These are phyloP conservation scores for Eulemur albifrons DNA, from an alignment of 2,797 vertebrate species.

Conservation along the genomic window DNA sequence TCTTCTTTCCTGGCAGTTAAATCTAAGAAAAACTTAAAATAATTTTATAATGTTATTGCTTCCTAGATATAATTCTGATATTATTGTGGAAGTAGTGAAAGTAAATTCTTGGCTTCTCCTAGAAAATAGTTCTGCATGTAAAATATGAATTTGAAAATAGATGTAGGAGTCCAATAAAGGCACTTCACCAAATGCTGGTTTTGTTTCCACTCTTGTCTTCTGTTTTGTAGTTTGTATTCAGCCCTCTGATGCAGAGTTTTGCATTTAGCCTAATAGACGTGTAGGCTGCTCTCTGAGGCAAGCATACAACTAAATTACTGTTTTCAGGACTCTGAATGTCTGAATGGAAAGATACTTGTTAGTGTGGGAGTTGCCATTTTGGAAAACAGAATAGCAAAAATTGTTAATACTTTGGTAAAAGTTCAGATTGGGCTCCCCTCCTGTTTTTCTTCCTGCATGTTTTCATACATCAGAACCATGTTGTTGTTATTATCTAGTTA, in stretches of 20 bases:
- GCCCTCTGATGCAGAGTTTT: slow-evolving; percentile 22
- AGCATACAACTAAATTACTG: slow-evolving; percentile 54
- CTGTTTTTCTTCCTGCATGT: slow-evolving; percentile 47
- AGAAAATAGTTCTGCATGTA: slow-evolving; percentile 14
- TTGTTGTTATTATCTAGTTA: slow-evolving; percentile 65
- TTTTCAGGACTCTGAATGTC: slow-evolving; percentile 53
- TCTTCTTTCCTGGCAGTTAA: slow-evolving; percentile 35
- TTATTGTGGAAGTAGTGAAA: slow-evolving; percentile 20
- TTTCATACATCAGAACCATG: slow-evolving; percentile 51
- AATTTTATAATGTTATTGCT: slow-evolving; percentile 15
- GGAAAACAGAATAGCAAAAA: slow-evolving; percentile 57
- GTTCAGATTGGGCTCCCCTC: not conserved
- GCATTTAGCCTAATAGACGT: slow-evolving; percentile 38
- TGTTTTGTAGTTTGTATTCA: not conserved
- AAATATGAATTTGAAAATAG: not conserved
- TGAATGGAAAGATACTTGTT: slow-evolving; percentile 68
- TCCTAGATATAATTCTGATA: slow-evolving; percentile 47
- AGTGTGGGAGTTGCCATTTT: slow-evolving; percentile 57
- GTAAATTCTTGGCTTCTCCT: not conserved
- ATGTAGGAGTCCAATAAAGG: not conserved
- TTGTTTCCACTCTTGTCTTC: not conserved
- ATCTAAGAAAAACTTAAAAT: slow-evolving; percentile 13
- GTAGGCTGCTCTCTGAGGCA: slow-evolving; percentile 38
- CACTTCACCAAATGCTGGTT: not conserved
- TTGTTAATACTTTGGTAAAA: slow-evolving; percentile 68